Evolutionary conservation across 2,113 vertebrate species (phyloP).

Genomic region (Podarcis muralis): DNA sequence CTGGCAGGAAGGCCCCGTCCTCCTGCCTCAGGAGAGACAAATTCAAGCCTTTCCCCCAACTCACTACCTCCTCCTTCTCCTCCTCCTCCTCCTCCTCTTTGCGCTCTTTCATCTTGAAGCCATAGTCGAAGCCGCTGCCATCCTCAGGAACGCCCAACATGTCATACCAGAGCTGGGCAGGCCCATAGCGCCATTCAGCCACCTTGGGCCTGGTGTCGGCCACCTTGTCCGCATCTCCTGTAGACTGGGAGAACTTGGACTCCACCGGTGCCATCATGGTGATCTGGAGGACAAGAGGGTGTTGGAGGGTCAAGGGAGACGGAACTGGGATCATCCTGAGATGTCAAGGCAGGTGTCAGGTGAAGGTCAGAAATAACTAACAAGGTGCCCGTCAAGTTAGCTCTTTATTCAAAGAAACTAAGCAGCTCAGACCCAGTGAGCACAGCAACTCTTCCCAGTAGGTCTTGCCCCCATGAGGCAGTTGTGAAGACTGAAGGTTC

Average conservation of each 20-base stretch:
- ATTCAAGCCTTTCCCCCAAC: background rate
- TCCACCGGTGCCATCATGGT: conserved; percentile 99
- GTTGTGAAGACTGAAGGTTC: too few species aligned
- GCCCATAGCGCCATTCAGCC: conserved; percentile 96
- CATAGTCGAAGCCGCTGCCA: conserved; percentile 91
- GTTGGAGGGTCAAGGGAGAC: background rate
- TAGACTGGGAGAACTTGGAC: conserved; percentile 89
- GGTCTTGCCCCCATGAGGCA: too few species aligned
- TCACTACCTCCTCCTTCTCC: background rate
- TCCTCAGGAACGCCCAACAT: conserved; percentile 95
- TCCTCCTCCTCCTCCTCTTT: conserved; percentile 47
- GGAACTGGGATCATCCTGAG: background rate
- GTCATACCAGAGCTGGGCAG: conserved; percentile 97
- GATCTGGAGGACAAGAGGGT: conserved; percentile 79
- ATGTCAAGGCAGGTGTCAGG: too few species aligned
- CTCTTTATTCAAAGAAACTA: too few species aligned
- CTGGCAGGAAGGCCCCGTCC: background rate
- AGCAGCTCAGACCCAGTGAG: too few species aligned
- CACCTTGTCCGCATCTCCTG: conserved; percentile 87
- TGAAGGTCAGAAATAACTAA: too few species aligned
- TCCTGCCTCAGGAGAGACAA: background rate
- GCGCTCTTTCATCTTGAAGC: conserved; percentile 86
- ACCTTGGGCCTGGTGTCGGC: conserved; percentile 91
- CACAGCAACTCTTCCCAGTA: too few species aligned
- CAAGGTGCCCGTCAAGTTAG: too few species aligned